These are phyloP conservation scores for Pediacus dermestoides DNA, from an alignment of 2,888 invertebrate species.

Conservation along the genomic window DNA sequence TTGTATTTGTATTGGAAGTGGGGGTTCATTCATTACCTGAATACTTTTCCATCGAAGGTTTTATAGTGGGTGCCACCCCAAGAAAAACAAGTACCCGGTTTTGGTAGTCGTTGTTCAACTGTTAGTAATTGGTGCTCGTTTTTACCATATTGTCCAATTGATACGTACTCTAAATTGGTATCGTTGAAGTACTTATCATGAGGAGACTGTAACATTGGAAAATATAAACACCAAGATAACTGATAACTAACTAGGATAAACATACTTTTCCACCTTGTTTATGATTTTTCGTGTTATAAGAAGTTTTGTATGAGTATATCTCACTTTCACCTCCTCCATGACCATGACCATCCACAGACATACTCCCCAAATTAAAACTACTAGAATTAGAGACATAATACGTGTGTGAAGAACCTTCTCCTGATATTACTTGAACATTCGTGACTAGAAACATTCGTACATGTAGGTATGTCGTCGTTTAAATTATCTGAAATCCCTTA, in stretches of 20 bases:
- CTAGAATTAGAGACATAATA: too few relatives aligned
- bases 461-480: too few relatives aligned
- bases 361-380: slow-evolving; percentile 14
- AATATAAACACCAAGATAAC: too few relatives aligned
- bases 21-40: too few relatives aligned
- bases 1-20: too few relatives aligned
- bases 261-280: too few relatives aligned
- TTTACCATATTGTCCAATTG: slow-evolving; percentile 13
- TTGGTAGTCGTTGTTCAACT: slow-evolving; percentile 49
- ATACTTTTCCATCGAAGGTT: slow-evolving; percentile 80
- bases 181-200: slow-evolving; percentile 16
- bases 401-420: slow-evolving; percentile 24
- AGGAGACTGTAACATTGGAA: too few relatives aligned
- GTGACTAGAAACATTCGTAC: slow-evolving; percentile 32
- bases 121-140: slow-evolving; percentile 23
- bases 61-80: slow-evolving; percentile 82
- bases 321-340: neutral
- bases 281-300: slow-evolving; percentile 2
- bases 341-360: slow-evolving; percentile 13
- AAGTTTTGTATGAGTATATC: slow-evolving; percentile 4
- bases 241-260: too few relatives aligned
- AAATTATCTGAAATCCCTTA: too few relatives aligned
- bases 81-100: slow-evolving; percentile 68
- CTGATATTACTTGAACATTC: slow-evolving; percentile 30
- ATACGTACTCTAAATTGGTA: slow-evolving; percentile 11